Base-by-base conservation (phyloP, 2,113 vertebrate genomes). In the Pagrus major region DNA sequence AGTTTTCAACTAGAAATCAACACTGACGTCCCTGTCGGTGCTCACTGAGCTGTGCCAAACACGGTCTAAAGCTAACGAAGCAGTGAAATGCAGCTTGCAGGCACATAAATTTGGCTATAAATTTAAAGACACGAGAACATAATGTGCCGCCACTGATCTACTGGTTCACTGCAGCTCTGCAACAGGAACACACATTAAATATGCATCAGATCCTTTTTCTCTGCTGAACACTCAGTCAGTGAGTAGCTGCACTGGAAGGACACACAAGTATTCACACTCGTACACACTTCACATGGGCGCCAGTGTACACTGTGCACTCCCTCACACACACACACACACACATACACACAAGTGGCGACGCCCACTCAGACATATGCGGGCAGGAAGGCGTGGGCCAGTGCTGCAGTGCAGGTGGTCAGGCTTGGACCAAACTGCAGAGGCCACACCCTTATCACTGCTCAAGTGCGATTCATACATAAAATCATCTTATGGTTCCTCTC, bases 101-200 rank as follows among this genome's bases (percentile, higher is more conserved):
- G 68, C 35, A 9, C 44, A 15, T 1, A 9, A 9, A n/a, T n/a
- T n/a, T 1, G 16, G 56, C 51, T 54, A 9, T 68, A 78, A 79
- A 78, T 85, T 68, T 61, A 11, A 78, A 87, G 74, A 42, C 21
- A 3, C 0, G 1, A 80, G 72, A 70, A 88, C 73, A 82, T n/a
- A 15, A 69, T 78, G 80, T 83, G 71, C 86, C 74, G 63, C 42
- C 74, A 58, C 42, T 12, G 63, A 54, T 42, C 56, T 33, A 31
- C 51, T 18, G 42, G 52, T 56, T 75, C 71, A 18, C 70, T 82
- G 81, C 94, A 96, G 95, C 93, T 96, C 95, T 96, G 94, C 77
- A 94, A 95, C 84, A 72, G 68, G 60, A 86, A 68, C 78, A 58
- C 68, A 88, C 63, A 94, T 94, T 86, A 91, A 93, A 93, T 87